Evolutionary conservation across 1,140 invertebrate genomes (phyloP).

Genomic region (Penaeus vannamei): DNA sequence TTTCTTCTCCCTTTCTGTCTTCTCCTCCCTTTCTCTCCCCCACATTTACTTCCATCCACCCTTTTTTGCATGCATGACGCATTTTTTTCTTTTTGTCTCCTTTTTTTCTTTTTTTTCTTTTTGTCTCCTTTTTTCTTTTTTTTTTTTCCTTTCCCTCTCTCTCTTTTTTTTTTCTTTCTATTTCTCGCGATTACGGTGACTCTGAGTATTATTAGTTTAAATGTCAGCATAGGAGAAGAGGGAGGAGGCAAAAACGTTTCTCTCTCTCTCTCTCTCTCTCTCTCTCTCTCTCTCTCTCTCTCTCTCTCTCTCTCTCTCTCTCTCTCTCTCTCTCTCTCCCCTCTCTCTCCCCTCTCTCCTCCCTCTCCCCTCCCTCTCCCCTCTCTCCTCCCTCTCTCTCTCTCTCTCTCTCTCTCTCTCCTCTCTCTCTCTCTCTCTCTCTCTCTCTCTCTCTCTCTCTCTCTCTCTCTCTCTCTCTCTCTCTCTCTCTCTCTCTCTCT

Average conservation of each 20-base stretch:
- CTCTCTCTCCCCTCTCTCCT: neutral
- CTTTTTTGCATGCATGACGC: too few relatives aligned
- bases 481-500: constrained; percentile 1
- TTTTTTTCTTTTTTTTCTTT: too few relatives aligned
- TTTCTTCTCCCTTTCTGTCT: too few relatives aligned
- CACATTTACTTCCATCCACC: too few relatives aligned
- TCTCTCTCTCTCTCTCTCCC: neutral
- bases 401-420: neutral
- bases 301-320: neutral
- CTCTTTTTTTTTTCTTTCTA: neutral
- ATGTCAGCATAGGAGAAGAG: neutral
- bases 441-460: constrained; percentile 1
- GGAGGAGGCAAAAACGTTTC: neutral
- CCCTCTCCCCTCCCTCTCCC: neutral
- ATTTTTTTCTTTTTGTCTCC: too few relatives aligned
- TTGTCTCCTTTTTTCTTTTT: too few relatives aligned
- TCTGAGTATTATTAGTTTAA: constrained; percentile 9
- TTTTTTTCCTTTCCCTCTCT: too few relatives aligned
- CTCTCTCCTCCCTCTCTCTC: neutral
- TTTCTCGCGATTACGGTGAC: neutral
- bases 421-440: neutral
- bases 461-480: neutral
- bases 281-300: neutral
- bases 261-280: neutral
- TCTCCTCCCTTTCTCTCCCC: too few relatives aligned